Conservation (phyloP, 1,140 invertebrate genomes). For the Metopolophium dirhodum region DNA sequence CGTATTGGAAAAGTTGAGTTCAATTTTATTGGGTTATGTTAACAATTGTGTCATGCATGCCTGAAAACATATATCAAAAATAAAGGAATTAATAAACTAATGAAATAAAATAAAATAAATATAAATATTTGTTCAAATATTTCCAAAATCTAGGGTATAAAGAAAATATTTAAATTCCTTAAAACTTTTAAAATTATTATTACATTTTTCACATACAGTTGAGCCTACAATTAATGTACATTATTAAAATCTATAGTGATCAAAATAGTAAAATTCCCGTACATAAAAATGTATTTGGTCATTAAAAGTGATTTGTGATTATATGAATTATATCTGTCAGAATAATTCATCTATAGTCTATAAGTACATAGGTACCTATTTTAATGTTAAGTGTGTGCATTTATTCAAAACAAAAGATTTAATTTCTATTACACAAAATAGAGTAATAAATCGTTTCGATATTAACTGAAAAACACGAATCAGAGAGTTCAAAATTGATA, state of each 20-base stretch:
- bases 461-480: not conserved
- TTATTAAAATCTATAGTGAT: not conserved
- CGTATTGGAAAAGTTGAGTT: too few relatives aligned
- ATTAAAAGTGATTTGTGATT: not conserved
- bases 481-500: not conserved
- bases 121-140: too few relatives aligned
- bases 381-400: not conserved
- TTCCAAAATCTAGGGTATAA: too few relatives aligned
- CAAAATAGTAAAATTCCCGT: not conserved
- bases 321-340: not conserved
- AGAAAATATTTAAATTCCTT: too few relatives aligned
- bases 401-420: not conserved
- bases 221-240: too few relatives aligned
- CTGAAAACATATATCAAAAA: too few relatives aligned
- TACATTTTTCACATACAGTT: too few relatives aligned
- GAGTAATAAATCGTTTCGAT: constrained; percentile 16
- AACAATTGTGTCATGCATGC: too few relatives aligned
- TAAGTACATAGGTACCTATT: not conserved
- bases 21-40: too few relatives aligned
- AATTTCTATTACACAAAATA: not conserved
- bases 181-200: too few relatives aligned
- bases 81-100: too few relatives aligned
- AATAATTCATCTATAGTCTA: not conserved
- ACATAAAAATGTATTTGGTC: not conserved
- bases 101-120: too few relatives aligned